Base-by-base conservation (phyloP, 2,888 invertebrate genomes). In the Meteorus cinctellus region DNA sequence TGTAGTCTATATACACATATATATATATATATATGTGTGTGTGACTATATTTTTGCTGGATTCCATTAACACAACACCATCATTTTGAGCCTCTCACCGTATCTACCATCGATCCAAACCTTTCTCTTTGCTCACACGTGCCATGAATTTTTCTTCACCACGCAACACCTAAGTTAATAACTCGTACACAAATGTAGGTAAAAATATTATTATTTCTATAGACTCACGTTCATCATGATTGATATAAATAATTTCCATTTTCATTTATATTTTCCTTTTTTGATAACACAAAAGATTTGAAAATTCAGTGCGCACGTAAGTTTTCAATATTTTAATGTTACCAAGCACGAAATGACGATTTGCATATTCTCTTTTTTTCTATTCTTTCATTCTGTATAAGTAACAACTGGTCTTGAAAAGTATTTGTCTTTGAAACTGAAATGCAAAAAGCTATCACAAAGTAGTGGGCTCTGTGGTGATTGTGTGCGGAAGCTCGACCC, bases 401-500 rank as follows among this genome's bases (percentile, higher is more conserved):
- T 45, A 14, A 45, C 14, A 45, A 45, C 10, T 45, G 10, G 14
- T 45, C 2, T 5, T 10, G 3, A 14, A 45, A 45, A 45, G 45
- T 14, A 10, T 45, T 45, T 45, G 45, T 45, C 12, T 45, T 14
- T 45, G 14, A 45, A 45, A 45, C 3, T 10, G 10, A 45, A 45
- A 45, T 45, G 10, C 14, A 45, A 10, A 8, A 34, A 34, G 34
- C 34, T 34, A 34, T 34, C 34, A n/a, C n/a, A 63, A 31, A 31
- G 31, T 34, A 63, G 31, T 63, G 6, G 31, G 24, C 31, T 12
- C n/a, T 31, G 31, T 69, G n/a, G 29, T 69, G 55, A 27, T 48
- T 45, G 48, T 19, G 27, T 55, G 59, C 55, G 51, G 60, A 78
- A 62, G 72, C 78, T 80, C 75, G 77, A 77, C 79, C 80, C 76